Evolutionary conservation across 2,888 invertebrate species (phyloP), one percentile per base, ranked within the genome.

Genomic region (Lasioglossum morio): DNA sequence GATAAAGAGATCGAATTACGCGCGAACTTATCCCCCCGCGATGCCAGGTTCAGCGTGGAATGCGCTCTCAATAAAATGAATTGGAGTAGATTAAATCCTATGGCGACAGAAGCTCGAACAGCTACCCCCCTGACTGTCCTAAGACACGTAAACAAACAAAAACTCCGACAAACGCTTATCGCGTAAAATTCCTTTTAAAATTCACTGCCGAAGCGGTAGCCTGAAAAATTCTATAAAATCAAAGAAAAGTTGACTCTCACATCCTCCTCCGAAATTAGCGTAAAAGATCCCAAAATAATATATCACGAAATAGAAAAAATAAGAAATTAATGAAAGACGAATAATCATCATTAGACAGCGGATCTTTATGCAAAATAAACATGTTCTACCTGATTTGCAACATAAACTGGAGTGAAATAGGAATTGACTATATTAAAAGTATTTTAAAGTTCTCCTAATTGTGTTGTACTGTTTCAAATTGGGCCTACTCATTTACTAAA

Each of bases 1-100:
- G 72, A 81, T 66, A 72, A 81, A 77, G 48, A 27, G 83, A 81
- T 81, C 81, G 43, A 83, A 63, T 83, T 81, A 63, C 83, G 53
- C 43, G 43, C 34, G 43, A 63, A 63, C 16, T 76, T 81, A 76
- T 72, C 63, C 63, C 23, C 4, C n/a, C 16, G 69, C 37, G 75
- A 83, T 81, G 72, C 81, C 12, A 12, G 76, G 76, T 76, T 77
- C 81, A 76, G 48, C 82, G 72, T 19, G 53, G 72, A 72, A 81
- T 43, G 43, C 43, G 40, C 27, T 12, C 72, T 16, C 27, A 60
- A 72, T 81, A 46, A 57, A 81, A 66, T 66, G 83, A 81, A 72
- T 77, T 30, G 37, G 81, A 81, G 53, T 53, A 53, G 82, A 81
- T 81, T 81, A 81, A 81, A 77, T 66, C 63, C 72, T 53, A 23